Evolutionary conservation across 2,797 vertebrate species (phyloP).

Genomic region (Lates japonicus): DNA sequence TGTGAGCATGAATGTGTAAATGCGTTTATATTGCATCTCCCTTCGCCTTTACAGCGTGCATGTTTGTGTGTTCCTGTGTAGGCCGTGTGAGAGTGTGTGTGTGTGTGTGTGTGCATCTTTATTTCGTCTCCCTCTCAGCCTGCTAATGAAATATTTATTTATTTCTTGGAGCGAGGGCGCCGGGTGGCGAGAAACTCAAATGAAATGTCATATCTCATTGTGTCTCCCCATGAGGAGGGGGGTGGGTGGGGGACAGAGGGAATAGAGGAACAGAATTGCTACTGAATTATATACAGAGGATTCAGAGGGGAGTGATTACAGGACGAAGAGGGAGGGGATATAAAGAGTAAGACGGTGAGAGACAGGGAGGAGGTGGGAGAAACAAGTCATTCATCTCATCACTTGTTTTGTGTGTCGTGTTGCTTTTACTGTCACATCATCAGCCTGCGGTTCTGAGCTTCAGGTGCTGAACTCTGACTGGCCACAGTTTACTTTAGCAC

Average conservation of each 20-base stretch:
- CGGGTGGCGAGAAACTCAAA: constrained; percentile 75
- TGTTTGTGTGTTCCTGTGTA: constrained; percentile 29
- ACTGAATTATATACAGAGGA: constrained; percentile 78
- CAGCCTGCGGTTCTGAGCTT: constrained; percentile 42
- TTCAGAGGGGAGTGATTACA: constrained; percentile 83
- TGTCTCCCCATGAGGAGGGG: constrained; percentile 68
- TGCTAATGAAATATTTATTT: constrained; percentile 91
- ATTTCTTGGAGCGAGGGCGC: constrained; percentile 86
- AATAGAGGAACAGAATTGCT: constrained; percentile 73
- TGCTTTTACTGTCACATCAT: constrained; percentile 31
- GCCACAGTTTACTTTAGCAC: constrained; percentile 26
- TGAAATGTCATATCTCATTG: constrained; percentile 87
- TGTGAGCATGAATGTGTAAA: constrained; percentile 64
- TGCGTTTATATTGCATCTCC: constrained; percentile 53
- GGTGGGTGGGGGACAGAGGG: constrained; percentile 45
- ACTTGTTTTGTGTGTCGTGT: constrained; percentile 48
- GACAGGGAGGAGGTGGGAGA: constrained; percentile 6
- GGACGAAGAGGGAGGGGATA: constrained; percentile 48
- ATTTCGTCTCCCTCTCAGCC: constrained; percentile 82
- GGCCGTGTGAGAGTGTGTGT: background rate
- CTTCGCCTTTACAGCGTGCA: background rate
- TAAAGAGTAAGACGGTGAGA: constrained; percentile 20
- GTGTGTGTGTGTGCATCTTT: constrained; percentile 53
- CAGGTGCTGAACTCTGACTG: constrained; percentile 40
- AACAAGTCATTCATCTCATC: constrained; percentile 55